phyloP scores from a whole-genome alignment of 37 sponge, comb jelly and placozoan species.

The Geodia barretti region DNA sequence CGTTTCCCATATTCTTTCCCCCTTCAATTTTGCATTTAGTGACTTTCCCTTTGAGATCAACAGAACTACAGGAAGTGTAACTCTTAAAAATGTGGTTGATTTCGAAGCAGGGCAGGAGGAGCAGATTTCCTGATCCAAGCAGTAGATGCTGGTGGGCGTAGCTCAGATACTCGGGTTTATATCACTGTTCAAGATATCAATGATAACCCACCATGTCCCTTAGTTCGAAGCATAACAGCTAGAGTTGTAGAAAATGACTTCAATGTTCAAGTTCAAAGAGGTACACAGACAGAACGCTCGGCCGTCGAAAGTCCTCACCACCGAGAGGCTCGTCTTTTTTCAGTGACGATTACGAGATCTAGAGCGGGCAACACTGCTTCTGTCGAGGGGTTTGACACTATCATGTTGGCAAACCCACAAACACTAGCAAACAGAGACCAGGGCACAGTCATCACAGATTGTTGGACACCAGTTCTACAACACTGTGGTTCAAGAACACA shows the following conservation, averaged over 20 bases:
- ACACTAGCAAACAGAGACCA: too few species aligned
- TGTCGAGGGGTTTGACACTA: too few species aligned
- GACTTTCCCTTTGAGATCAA: conserved; percentile 33
- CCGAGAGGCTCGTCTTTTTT: too few species aligned
- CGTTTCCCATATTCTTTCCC: conserved; percentile 5
- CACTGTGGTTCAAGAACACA: too few species aligned
- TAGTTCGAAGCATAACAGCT: conserved; percentile 5
- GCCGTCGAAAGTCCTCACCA: too few species aligned
- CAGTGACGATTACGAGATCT: too few species aligned
- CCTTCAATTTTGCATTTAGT: background rate
- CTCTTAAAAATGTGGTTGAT: conserved; percentile 14
- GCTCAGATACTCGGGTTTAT: conserved; percentile 8
- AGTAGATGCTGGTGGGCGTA: conserved; percentile 33
- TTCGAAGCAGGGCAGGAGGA: conserved; percentile 41
- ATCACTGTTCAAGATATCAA: conserved; percentile 63
- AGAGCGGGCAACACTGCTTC: too few species aligned
- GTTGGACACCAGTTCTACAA: too few species aligned
- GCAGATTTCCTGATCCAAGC: conserved; percentile 42
- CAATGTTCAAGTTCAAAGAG: background rate
- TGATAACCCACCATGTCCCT: conserved; percentile 63
- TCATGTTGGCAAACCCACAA: too few species aligned
- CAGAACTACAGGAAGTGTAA: conserved; percentile 22
- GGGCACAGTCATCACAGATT: too few species aligned
- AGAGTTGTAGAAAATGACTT: conserved; percentile 15
- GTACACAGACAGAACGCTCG: conserved; percentile 17